Evolutionary conservation across 2,797 vertebrate genomes (phyloP), one percentile per base, ranked within the genome.

Genomic region (Astyanax mexicanus): DNA sequence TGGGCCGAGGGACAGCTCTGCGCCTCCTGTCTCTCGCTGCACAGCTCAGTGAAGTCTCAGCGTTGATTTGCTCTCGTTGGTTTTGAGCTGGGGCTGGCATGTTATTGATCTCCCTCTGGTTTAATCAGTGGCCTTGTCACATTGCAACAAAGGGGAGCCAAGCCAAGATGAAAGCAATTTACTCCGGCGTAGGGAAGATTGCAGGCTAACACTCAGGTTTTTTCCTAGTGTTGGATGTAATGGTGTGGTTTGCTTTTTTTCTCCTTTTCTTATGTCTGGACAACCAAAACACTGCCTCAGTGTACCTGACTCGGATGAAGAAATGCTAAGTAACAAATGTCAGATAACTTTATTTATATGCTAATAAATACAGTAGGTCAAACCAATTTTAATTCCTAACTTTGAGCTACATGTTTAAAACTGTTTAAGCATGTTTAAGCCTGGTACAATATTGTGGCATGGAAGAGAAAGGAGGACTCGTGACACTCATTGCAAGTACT

Each of bases 81-180:
- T 90, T 92, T 91, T 88, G 89, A 91, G 90, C 84, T 78, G 77
- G 84, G 82, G 86, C 81, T 81, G 85, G 86, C 87, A 85, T 86
- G 86, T 89, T 94, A 94, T 94, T 91, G 93, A 94, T 94, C 91
- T 83, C 80, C 83, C 84, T 89, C 90, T 86, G 81, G 80, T 91
- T 92, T 93, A 92, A 94, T 93, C 92, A 92, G 92, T 88, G 90
- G 90, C 90, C 88, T 88, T 93, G 92, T 93, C 93, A 93, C 92
- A 92, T 90, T 91, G 92, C 89, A 92, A 93, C 92, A 93, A 92
- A 93, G 87, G 87, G 77, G 85, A 87, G 88, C 89, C 79, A 15
- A 81, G 87, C 83, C 84, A 84, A 92, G 92, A 93, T 90, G 89
- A 94, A 94, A 93, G 92, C 92, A 93, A 94, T 94, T 93, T 93